phyloP scores from a whole-genome alignment of 2,888 invertebrate genomes.

The Torymus texanus region DNA sequence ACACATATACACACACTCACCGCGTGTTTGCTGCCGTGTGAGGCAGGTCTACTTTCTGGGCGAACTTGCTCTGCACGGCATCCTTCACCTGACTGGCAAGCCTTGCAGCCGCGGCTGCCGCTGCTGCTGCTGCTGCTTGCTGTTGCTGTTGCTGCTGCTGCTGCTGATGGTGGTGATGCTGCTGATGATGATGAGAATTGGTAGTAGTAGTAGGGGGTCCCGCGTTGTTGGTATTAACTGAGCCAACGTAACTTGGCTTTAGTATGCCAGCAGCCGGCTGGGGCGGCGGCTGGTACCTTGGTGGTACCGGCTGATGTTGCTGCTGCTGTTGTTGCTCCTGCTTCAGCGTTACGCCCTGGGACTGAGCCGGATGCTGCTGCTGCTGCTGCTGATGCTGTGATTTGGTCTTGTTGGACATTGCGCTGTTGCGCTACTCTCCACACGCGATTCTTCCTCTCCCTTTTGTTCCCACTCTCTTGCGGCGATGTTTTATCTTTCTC shows the following conservation, averaged over 20 bases:
- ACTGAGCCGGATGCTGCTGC: conserved; percentile 61
- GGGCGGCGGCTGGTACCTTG: conserved; percentile 86
- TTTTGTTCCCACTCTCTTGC: conserved; percentile 33
- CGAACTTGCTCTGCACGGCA: conserved; percentile 56
- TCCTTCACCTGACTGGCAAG: conserved; percentile 57
- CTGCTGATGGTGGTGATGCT: conserved; percentile 72
- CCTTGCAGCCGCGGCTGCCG: conserved; percentile 58
- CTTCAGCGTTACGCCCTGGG: conserved; percentile 21
- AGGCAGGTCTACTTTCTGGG: conserved; percentile 52
- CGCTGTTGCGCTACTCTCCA: conserved; percentile 47
- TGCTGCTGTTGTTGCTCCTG: conserved; percentile 63
- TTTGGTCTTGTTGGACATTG: conserved; percentile 74
- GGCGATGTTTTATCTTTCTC: conserved; percentile 55
- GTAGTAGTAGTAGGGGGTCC: conserved; percentile 61
- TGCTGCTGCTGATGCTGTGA: conserved; percentile 65
- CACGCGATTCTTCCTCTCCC: conserved; percentile 29
- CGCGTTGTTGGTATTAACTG: conserved; percentile 57
- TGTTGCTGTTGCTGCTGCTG: conserved; percentile 64
- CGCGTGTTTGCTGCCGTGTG: conserved; percentile 20
- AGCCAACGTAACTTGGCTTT: conserved; percentile 75
- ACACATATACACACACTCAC: background rate
- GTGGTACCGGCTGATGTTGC: conserved; percentile 77
- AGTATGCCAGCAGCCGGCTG: conserved; percentile 80
- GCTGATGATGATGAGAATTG: conserved; percentile 66
- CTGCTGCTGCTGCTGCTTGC: conserved; percentile 69